phyloP scores from a whole-genome alignment of 2,888 invertebrate species.

The Mesorhabditis sp. region DNA sequence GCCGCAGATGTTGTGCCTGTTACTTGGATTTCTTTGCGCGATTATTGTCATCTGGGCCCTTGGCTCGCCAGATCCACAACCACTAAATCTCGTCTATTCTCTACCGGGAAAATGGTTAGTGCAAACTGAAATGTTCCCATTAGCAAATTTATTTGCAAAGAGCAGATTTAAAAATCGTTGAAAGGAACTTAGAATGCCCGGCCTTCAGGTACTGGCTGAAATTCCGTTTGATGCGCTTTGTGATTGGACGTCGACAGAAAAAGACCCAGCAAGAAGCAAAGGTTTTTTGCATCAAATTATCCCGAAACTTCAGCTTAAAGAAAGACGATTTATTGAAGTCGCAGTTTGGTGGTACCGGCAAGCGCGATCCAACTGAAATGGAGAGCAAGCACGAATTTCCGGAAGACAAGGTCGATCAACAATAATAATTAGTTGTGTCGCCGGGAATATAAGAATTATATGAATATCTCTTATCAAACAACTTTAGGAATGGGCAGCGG shows the following conservation, averaged over 20 bases:
- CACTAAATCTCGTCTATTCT: not conserved
- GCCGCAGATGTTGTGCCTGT: no score
- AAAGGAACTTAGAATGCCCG: no score
- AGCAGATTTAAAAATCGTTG: no score
- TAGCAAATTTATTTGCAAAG: no score
- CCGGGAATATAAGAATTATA: no score
- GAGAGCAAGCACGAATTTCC: slow-evolving; percentile 40
- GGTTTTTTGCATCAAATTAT: no score
- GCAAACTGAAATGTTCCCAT: no score
- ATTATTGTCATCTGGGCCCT: no score
- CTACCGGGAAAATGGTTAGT: not conserved
- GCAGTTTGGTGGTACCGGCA: slow-evolving; percentile 38
- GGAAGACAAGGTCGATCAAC: slow-evolving; percentile 16
- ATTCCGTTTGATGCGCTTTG: slow-evolving; percentile 38
- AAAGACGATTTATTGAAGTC: slow-evolving; percentile 38
- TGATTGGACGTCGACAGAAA: slow-evolving; percentile 33
- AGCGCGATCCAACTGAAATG: slow-evolving; percentile 30
- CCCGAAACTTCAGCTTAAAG: no score
- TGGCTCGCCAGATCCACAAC: no score
- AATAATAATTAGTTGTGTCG: no score
- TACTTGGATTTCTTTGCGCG: no score
- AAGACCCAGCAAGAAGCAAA: slow-evolving; percentile 15
- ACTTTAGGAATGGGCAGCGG: slow-evolving; percentile 66
- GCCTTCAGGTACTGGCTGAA: slow-evolving; percentile 40
- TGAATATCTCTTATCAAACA: not conserved